Evolutionary conservation across 2,797 vertebrate genomes (phyloP), one percentile per base, ranked within the genome.

Genomic region (Acomys russatus): DNA sequence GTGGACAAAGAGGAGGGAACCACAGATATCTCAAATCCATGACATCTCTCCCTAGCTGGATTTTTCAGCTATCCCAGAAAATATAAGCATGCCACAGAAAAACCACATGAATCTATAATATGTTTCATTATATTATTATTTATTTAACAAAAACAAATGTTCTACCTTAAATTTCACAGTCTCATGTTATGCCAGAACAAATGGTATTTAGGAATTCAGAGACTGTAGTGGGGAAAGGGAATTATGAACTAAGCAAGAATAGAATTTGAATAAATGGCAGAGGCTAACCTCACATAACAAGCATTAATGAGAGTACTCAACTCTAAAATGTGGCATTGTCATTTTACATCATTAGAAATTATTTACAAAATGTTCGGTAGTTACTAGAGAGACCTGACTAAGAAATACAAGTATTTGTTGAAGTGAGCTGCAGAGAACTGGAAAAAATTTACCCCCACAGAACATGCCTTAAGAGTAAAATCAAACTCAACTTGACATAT

Each of bases 111-210:
- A 86, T 51, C 25, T 92, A 38, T 23, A 56, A 2, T 61, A 49
- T 2, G 38, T 93, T 82, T 51, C 18, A 38, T 93, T 68, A 7
- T 6, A 63, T 91, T 66, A 51, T 77, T 49, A 90, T 74, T 82
- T 71, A 61, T 83, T 92, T 95, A 85, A 94, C 88, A 96, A 90
- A 85, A 56, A 78, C 56, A 90, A 59, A 66, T 68, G 28, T 22
- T 38, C 63, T 71, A 23, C 33, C 91, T 94, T 92, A 44, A 77
- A 85, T 93, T 94, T 95, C 61, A 96, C 88, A 89, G 66, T 71
- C 5, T 33, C 9, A 78, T 3, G 1, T 15, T 92, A n/a, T 51
- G 54, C 25, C 68, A 83, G 74, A 90, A 84, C 80, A 87, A 68
- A 93, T 86, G 44, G 59, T n/a, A 30, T 82, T 64, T 38, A 94